Base-by-base conservation (phyloP, 1,140 invertebrate genomes). In the Holotrichia oblita region DNA sequence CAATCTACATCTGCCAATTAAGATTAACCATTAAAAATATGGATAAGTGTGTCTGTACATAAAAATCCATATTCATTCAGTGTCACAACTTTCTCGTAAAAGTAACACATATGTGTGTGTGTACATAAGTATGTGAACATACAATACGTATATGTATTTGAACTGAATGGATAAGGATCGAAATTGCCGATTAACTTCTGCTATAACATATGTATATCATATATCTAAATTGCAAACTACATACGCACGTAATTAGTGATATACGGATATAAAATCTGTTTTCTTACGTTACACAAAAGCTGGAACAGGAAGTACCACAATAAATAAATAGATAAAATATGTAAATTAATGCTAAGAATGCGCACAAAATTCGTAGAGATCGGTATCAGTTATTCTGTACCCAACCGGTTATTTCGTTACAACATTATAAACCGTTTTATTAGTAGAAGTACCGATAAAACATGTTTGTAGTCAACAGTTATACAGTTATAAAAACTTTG, bases 11-110 rank as follows among this genome's bases (percentile, higher is more conserved):
- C 8, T 22, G 1, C 12, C 42, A 44, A 34, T 34, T 34, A 44
- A 44, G 8, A 2, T 44, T 44, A 44, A 44, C 7, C 14, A 14
- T 44, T 44, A 44, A 44, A 44, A 14, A 9, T 10, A 14, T 7
- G 2, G 42, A 1, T 14, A 44, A 55, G 27, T 55, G 41, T 34
- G 20, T 41, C 12, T n/a, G 24, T 6, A 24, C 34, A 40, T 20
- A 40, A 34, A 12, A 69, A 69, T 40, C 8, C 27, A 41, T 44
- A 59, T 59, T 17, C 76, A 77, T 17, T 77, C 20, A n/a, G 20
- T 42, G 48, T 69, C 41, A 22, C 3, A 59, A 77, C 40, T 22
- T 76, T 76, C 75, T 76, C 55, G 22, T 55, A 24, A 55, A 55
- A 55, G 48, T 55, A 55, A 55, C 48, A 14, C 48, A 55, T n/a